phyloP scores from a whole-genome alignment of 2,113 vertebrate genomes.

The Gorsachius goisagi region DNA sequence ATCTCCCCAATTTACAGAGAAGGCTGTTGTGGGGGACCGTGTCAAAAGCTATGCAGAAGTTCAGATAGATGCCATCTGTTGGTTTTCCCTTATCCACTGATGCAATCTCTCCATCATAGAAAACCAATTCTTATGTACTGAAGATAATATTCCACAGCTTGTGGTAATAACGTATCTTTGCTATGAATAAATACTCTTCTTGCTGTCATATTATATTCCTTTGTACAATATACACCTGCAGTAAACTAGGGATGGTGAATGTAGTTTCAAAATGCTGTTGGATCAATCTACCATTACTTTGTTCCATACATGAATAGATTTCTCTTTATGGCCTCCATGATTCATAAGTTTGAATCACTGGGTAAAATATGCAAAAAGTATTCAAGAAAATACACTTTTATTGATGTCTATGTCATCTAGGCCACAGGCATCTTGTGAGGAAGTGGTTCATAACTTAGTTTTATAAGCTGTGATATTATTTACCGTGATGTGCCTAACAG shows the following conservation, averaged over 20 bases:
- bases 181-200: neutral
- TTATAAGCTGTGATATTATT: neutral
- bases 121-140: neutral
- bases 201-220: neutral
- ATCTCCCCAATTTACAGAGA: too few species aligned
- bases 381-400: neutral
- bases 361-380: neutral
- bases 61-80: too few species aligned
- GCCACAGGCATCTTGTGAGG: neutral
- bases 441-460: neutral
- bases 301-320: neutral
- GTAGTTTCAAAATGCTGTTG: neutral
- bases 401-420: neutral
- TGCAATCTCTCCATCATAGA: too few species aligned
- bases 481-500: neutral
- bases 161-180: neutral
- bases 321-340: neutral
- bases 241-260: neutral
- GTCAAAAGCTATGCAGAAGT: too few species aligned
- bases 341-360: neutral
- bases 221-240: neutral
- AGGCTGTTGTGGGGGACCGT: too few species aligned
- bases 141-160: neutral
- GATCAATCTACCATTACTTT: neutral
- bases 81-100: too few species aligned